phyloP scores from a whole-genome alignment of 2,113 vertebrate species.

The Gopherus evgoodei region DNA sequence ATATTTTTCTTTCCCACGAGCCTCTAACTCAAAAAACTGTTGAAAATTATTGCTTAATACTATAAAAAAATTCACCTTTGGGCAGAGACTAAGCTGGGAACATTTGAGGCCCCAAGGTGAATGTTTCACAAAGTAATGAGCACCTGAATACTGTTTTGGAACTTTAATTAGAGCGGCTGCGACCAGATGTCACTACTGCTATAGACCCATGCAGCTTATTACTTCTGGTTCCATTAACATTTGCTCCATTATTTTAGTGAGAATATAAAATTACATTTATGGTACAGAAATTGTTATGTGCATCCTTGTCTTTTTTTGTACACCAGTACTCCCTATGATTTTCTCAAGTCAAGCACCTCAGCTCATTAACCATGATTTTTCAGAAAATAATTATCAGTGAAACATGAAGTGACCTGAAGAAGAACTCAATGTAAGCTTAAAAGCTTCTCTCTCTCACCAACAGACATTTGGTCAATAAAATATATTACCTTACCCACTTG shows the following conservation, averaged over 20 bases:
- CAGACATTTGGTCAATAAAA: background rate
- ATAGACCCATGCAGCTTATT: background rate
- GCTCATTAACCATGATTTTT: background rate
- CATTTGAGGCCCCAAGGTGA: conserved; percentile 6
- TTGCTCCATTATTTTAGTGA: background rate
- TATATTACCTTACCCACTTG: background rate
- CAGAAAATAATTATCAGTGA: background rate
- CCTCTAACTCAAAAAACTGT: background rate
- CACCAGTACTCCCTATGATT: background rate
- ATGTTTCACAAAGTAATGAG: conserved; percentile 47
- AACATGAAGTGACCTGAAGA: background rate
- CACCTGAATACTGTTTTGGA: conserved; percentile 35
- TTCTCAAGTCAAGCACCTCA: background rate
- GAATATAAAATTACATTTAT: background rate
- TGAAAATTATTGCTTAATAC: background rate
- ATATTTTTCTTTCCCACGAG: background rate
- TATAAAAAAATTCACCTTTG: conserved; percentile 16
- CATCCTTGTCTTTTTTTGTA: background rate
- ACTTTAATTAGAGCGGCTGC: background rate
- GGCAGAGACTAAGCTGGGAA: conserved; percentile 53
- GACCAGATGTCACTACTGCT: background rate
- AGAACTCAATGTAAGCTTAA: background rate
- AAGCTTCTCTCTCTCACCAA: background rate
- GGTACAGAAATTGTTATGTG: background rate
- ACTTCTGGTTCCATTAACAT: background rate